Conservation (phyloP, 1,140 invertebrate species). For the Drosophila lini region DNA sequence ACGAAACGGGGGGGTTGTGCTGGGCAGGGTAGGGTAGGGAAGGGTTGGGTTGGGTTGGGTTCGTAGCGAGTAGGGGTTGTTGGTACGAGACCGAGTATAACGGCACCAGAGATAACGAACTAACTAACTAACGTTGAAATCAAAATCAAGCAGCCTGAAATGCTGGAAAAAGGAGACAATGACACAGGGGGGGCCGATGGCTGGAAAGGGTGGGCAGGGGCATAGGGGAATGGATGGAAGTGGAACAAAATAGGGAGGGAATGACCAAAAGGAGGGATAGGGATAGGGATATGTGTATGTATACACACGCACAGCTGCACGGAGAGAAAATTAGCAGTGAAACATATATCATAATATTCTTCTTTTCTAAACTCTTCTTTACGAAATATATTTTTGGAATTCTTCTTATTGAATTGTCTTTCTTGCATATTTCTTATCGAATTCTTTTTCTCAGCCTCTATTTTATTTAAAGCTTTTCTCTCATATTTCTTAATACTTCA, state of each 20-base stretch:
- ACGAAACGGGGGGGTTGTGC: background rate
- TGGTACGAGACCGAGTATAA: slow-evolving; percentile 15
- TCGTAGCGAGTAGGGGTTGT: slow-evolving; percentile 22
- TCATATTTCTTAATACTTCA: too few relatives aligned
- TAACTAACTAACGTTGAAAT: slow-evolving; percentile 76
- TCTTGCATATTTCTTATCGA: too few relatives aligned
- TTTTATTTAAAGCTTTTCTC: too few relatives aligned
- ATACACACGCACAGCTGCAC: slow-evolving; percentile 13
- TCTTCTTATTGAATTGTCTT: background rate
- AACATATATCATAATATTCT: too few relatives aligned
- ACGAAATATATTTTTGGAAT: background rate
- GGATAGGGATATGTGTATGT: slow-evolving; percentile 3
- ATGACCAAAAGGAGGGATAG: background rate
- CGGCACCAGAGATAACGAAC: slow-evolving; percentile 66
- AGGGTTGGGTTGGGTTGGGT: background rate
- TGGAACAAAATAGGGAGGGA: slow-evolving; percentile 16
- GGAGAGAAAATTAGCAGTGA: background rate
- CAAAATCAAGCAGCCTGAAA: slow-evolving; percentile 55
- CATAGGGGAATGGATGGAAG: slow-evolving; percentile 14
- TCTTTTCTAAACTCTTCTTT: background rate
- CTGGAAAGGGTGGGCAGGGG: slow-evolving; percentile 2
- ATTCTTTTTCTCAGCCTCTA: background rate
- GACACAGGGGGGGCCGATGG: background rate
- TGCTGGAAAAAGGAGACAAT: background rate
- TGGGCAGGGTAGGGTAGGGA: background rate